phyloP scores from a whole-genome alignment of 1,140 invertebrate species.

The Papilio dardanus region DNA sequence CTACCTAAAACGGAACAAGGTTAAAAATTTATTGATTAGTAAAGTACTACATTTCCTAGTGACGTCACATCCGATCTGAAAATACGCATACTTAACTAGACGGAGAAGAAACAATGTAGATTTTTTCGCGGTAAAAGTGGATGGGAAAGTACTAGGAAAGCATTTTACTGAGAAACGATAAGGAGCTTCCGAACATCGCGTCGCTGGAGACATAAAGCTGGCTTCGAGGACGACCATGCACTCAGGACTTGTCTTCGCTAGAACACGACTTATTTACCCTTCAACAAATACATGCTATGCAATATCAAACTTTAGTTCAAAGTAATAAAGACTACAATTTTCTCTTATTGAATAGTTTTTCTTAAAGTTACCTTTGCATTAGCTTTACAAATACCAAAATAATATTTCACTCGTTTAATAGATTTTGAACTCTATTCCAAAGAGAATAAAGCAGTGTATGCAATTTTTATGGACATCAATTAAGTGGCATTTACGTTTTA shows the following conservation, averaged over 20 bases:
- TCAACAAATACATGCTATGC: not conserved
- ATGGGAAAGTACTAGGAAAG: constrained; percentile 62
- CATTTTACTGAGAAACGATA: constrained; percentile 73
- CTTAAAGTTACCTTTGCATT: constrained; percentile 6
- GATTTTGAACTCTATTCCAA: constrained; percentile 43
- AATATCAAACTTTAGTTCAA: constrained; percentile 49
- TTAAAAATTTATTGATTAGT: no score
- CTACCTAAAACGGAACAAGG: no score
- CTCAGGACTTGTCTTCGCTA: constrained; percentile 58
- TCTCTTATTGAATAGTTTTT: not conserved
- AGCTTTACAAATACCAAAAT: constrained; percentile 35
- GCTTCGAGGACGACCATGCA: constrained; percentile 65
- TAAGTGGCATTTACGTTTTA: constrained; percentile 53
- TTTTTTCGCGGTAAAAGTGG: constrained; percentile 58
- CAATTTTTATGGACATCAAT: constrained; percentile 20
- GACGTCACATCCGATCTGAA: constrained; percentile 17
- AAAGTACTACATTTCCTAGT: no score
- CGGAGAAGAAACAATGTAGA: constrained; percentile 50
- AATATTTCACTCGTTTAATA: constrained; percentile 3
- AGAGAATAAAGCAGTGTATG: constrained; percentile 25
- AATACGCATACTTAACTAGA: constrained; percentile 27
- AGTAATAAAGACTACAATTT: not conserved
- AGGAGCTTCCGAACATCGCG: constrained; percentile 68
- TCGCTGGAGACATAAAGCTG: constrained; percentile 65
- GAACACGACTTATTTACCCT: constrained; percentile 43